A percentile compares a stretch with the other conserved stretches of the same genome.
phyloP scores from a whole-genome alignment of 2,113 vertebrate genomes.

The Anhinga rufa region DNA sequence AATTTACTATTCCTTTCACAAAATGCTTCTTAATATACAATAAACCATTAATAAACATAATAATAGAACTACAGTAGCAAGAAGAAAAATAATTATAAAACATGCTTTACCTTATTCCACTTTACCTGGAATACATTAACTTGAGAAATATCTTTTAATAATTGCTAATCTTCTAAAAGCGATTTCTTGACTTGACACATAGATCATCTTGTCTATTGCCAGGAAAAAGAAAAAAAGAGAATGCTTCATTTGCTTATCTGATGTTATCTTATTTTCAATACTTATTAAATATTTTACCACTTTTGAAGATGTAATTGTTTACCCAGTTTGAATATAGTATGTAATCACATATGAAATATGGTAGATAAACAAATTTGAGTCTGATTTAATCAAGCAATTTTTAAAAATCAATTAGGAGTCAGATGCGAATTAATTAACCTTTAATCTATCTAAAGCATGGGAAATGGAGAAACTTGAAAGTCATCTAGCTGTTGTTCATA shows the following conservation, averaged over 20 bases:
- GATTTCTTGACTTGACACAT: neutral
- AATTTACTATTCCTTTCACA: neutral
- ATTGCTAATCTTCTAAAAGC: neutral
- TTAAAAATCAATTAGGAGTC: neutral
- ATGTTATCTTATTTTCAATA: neutral
- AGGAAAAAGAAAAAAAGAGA: neutral
- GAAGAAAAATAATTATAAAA: neutral
- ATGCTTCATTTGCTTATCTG: neutral
- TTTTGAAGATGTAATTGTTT: neutral
- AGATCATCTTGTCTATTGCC: neutral
- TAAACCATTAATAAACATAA: neutral
- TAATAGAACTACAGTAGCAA: neutral
- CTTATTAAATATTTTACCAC: neutral
- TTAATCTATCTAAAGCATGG: neutral
- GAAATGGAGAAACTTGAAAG: neutral
- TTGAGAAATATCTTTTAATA: neutral
- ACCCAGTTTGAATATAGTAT: neutral
- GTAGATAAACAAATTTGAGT: neutral
- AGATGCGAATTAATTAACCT: constrained; percentile 8
- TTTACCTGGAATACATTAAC: neutral
- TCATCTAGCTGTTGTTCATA: neutral
- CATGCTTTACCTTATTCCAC: neutral
- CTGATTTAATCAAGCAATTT: neutral
- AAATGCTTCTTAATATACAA: neutral
- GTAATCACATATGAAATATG: neutral